Base-by-base conservation (phyloP, 2,113 vertebrate species). In the Neolamprologus sp. region DNA sequence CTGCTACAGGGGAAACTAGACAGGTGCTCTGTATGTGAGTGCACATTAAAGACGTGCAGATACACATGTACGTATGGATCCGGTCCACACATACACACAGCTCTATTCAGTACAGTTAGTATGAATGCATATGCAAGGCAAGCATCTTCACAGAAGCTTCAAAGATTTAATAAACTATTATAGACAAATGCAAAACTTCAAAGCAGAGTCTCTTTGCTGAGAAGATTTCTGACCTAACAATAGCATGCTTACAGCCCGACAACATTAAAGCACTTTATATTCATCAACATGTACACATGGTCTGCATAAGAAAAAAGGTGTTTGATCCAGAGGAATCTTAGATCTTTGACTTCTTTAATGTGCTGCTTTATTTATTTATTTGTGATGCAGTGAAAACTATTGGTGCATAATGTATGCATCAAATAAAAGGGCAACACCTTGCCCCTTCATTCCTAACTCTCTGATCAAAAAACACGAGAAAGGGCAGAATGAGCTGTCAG, bases 131-230 rank as follows among this genome's bases (percentile, higher is more conserved):
- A 85, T 90, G 92, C 84, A 91, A 92, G 90, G 33, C 19, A 86
- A 53, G n/a, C 3, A 16, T 65, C 80, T 83, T 81, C 37, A 80
- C 80, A 83, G 53, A 65, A 28, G 85, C 91, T 92, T 95, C 89
- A 94, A 93, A 93, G 85, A 92, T 93, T 86, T 73, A 84, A 73
- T 21, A 60, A 86, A 87, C 91, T 82, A 88, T 88, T 63, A 86
- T 21, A 91, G 84, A 92, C 93, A 93, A 93, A 93, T 87, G 71
- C 54, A 55, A 40, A 73, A 93, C 88, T 94, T 94, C 88, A 94
- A 94, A 94, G 90, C 47, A 58, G 85, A 85, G 78, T 55, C 81
- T 83, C 63, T 88, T 49, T 83, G 85, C 87, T 82, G 84, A 81
- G 83, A 85, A 92, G 81, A 91, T 90, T 90, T 75, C 75, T 71